Evolutionary conservation across 2,113 vertebrate genomes (phyloP).

Genomic region (Rynchops niger): DNA sequence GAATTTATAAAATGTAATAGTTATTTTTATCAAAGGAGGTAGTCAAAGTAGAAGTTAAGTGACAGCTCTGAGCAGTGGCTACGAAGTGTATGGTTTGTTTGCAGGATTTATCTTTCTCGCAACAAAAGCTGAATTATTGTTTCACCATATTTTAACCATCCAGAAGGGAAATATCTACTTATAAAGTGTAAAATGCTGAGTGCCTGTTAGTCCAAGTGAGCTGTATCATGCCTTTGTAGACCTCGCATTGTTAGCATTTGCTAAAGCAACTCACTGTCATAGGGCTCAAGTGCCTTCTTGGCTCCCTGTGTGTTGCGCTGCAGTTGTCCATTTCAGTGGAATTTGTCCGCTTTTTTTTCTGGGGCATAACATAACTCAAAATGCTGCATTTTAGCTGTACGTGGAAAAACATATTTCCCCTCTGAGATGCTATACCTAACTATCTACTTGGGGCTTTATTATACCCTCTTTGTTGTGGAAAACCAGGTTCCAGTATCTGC

Average conservation of each 20-base stretch:
- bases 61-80: not conserved
- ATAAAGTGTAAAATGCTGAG: not conserved
- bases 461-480: not conserved
- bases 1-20: not conserved
- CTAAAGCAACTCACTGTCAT: not conserved
- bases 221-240: not conserved
- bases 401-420: not conserved
- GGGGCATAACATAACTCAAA: not conserved
- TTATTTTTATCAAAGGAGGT: not conserved
- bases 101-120: not conserved
- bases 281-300: not conserved
- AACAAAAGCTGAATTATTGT: not conserved
- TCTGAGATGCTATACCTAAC: not conserved
- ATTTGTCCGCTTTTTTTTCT: not conserved
- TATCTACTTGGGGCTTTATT: not conserved
- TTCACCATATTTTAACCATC: not conserved
- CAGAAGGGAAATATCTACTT: slow-evolving; percentile 44
- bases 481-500: not conserved
- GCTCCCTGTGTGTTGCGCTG: not conserved
- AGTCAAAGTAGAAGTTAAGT: not conserved
- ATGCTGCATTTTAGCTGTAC: not conserved
- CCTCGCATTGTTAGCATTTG: not conserved
- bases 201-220: not conserved
- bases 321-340: not conserved
- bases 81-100: not conserved